Evolutionary conservation across 2,113 vertebrate species (phyloP).

Genomic region (Oceanites oceanicus): DNA sequence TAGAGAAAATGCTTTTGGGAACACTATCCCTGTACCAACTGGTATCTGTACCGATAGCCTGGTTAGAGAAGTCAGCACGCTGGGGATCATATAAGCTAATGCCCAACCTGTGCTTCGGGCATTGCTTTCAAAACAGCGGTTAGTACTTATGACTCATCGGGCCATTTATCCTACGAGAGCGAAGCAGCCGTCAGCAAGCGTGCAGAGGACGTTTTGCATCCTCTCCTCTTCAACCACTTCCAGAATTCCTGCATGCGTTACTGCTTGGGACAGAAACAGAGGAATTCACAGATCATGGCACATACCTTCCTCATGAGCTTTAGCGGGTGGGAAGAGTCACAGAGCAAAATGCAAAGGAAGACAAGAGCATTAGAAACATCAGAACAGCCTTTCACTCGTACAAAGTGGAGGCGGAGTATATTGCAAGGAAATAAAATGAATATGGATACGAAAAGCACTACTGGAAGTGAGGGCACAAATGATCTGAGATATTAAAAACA

Average conservation of each 20-base stretch:
- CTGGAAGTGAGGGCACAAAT: neutral
- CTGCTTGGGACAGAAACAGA: neutral
- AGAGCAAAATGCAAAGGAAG: constrained; percentile 36
- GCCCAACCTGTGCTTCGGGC: neutral
- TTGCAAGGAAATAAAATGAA: neutral
- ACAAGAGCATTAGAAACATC: neutral
- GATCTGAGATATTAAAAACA: neutral
- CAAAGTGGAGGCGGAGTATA: neutral
- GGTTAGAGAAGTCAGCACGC: neutral
- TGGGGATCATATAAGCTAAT: neutral
- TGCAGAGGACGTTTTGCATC: constrained; percentile 1
- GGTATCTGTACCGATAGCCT: neutral
- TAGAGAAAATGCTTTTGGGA: neutral
- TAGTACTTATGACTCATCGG: neutral
- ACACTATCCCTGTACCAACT: neutral
- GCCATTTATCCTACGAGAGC: neutral
- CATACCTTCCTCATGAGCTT: constrained; percentile 81
- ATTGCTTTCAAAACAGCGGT: neutral
- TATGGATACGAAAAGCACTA: neutral
- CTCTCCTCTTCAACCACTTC: constrained; percentile 44
- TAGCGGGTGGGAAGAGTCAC: constrained; percentile 62
- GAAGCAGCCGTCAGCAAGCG: neutral
- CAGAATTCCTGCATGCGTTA: neutral
- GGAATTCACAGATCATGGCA: constrained; percentile 60
- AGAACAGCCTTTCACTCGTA: neutral